Evolutionary conservation across 2,797 vertebrate genomes (phyloP), one percentile per base, ranked within the genome.

Genomic region (Capromys pilorides): DNA sequence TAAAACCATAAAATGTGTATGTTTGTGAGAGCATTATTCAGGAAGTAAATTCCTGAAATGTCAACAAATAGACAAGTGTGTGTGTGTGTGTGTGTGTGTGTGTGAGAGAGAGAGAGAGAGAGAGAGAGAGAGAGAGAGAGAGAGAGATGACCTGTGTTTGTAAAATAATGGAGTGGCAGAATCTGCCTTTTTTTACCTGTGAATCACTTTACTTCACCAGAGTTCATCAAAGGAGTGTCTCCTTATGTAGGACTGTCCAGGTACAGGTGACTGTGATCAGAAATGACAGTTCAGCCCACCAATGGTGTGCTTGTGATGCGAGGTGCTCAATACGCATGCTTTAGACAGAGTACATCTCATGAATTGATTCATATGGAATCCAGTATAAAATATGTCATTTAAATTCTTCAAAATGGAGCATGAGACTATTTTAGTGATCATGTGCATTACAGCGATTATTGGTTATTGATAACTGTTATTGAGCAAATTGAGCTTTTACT

Each of bases 341-440:
- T 12, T 36, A 21, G 14, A 49, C 71, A 77, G 0, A 31, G 18
- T 45, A 36, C 19, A 51, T 9, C 64, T n/a, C 51, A 16, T 61
- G 54, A 8, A 66, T n/a, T 51, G 81, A 66, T 22, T 80, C 22
- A 28, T 51, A 11, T 8, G 16, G 61, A 22, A 69, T 57, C 36
- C 31, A 75, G 28, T 62, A 14, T 28, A 77, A 75, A 24, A 22
- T 57, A 26, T 77, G 6, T 78, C 2, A 54, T 75, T 93, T 86
- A 66, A 31, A 73, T 61, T 87, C 67, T 71, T 57, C 57, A 73
- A 89, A 85, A 88, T 90, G 36, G 66, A 66, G 6, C 36, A 13
- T 45, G 45, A 31, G 2, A 26, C 1, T 67, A 28, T 12, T 59
- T 77, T 16, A 22, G 16, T 36, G 81, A 83, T 69, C 4, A 0